Conservation (phyloP, 2,797 vertebrate species). For the Dryobates pubescens region DNA sequence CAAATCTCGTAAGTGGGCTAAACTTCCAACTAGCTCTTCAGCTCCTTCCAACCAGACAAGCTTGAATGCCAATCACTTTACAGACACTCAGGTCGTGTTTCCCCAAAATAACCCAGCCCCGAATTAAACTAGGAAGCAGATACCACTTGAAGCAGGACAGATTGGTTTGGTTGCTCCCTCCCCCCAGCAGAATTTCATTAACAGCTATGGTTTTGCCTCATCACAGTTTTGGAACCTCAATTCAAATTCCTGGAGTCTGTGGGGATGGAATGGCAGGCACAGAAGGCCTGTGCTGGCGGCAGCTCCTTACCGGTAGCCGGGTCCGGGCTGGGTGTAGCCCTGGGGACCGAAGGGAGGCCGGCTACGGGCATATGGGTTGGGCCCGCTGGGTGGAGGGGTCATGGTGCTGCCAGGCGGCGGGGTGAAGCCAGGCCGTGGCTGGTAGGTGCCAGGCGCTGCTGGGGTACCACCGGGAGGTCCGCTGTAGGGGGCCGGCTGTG, state of each 20-base stretch:
- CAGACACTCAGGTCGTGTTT: constrained; percentile 74
- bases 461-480: constrained; percentile 84
- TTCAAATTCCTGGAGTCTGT: constrained; percentile 74
- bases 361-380: constrained; percentile 94
- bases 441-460: constrained; percentile 83
- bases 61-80: constrained; percentile 77
- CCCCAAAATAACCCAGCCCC: constrained; percentile 50
- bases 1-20: constrained; percentile 73
- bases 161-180: constrained; percentile 64
- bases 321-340: constrained; percentile 94
- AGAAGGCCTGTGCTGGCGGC: background rate
- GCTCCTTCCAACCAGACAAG: constrained; percentile 70
- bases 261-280: constrained; percentile 45
- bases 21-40: constrained; percentile 71
- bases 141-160: constrained; percentile 80
- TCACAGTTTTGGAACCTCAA: constrained; percentile 66
- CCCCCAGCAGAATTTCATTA: constrained; percentile 66
- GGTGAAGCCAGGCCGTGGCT: constrained; percentile 90
- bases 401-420: constrained; percentile 88
- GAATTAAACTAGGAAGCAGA: constrained; percentile 77
- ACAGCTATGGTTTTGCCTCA: constrained; percentile 70
- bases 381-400: constrained; percentile 88
- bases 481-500: constrained; percentile 89
- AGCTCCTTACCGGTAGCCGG: constrained; percentile 87
- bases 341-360: constrained; percentile 89